Evolutionary conservation across 2,888 invertebrate species (phyloP).

Genomic region (Chrysomela aeneicollis): DNA sequence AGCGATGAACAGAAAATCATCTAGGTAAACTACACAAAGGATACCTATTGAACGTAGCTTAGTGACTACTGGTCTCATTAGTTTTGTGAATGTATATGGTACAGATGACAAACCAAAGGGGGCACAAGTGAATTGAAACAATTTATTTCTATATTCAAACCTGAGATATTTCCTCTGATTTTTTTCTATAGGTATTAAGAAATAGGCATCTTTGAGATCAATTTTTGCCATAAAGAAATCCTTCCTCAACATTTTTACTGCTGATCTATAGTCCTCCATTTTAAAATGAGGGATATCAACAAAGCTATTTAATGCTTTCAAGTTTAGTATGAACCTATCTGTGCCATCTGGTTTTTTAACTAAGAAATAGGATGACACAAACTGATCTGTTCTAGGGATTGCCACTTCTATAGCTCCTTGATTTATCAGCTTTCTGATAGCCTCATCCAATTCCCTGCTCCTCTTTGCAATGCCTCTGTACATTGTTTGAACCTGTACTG

Average conservation of each 20-base stretch:
- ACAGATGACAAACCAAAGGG: conserved; percentile 34
- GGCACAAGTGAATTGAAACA: conserved; percentile 43
- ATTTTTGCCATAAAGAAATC: conserved; percentile 28
- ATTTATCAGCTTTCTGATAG: not conserved
- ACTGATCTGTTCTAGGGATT: conserved; percentile 26
- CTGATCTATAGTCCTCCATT: conserved; percentile 42
- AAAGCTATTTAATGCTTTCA: conserved; percentile 41
- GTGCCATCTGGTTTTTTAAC: conserved; percentile 37
- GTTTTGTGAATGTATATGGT: conserved; percentile 45
- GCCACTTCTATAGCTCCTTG: conserved; percentile 12
- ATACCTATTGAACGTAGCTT: conserved; percentile 31
- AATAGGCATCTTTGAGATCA: conserved; percentile 41
- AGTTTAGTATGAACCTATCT: conserved; percentile 42
- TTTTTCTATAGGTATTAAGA: conserved; percentile 37
- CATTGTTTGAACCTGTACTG: not conserved
- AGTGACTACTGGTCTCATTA: conserved; percentile 39
- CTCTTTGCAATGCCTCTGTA: not conserved
- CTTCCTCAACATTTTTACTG: conserved; percentile 34
- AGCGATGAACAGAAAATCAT: conserved; percentile 36
- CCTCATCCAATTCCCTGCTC: not conserved
- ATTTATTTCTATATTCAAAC: conserved; percentile 35
- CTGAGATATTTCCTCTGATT: conserved; percentile 38
- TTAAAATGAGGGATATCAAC: conserved; percentile 43
- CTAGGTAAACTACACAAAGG: conserved; percentile 36
- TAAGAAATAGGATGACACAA: conserved; percentile 40